These are phyloP conservation scores for Samia ricini DNA, from an alignment of 1,140 invertebrate genomes.

Conservation along the genomic window DNA sequence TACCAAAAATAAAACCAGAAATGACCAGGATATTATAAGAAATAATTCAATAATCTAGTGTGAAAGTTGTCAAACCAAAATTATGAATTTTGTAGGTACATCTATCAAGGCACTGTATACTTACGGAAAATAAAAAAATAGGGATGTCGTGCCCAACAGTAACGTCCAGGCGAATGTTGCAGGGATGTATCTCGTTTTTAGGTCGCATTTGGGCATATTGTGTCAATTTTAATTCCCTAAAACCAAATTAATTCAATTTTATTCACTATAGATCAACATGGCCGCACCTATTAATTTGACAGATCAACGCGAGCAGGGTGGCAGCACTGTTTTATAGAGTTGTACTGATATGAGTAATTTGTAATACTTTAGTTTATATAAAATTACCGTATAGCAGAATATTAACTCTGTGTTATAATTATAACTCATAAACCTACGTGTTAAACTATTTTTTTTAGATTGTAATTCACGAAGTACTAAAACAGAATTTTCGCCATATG, in stretches of 20 bases:
- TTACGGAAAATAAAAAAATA: slow-evolving; percentile 99
- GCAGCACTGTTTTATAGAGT: slow-evolving; percentile 28
- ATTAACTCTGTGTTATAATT: no score
- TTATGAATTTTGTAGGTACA: slow-evolving; percentile 56
- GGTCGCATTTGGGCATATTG: slow-evolving; percentile 95
- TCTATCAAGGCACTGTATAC: slow-evolving; percentile 78
- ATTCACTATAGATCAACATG: slow-evolving; percentile 82
- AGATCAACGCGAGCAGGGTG: slow-evolving; percentile 44
- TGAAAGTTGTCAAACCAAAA: slow-evolving; percentile 74
- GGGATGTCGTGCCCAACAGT: slow-evolving; percentile 91
- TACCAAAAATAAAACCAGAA: not conserved
- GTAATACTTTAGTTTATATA: no score
- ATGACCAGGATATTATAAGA: slow-evolving; percentile 61
- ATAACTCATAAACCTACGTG: no score
- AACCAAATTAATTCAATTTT: slow-evolving; percentile 78
- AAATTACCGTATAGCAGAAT: no score
- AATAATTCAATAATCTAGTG: slow-evolving; percentile 62
- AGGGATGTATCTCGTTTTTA: slow-evolving; percentile 95
- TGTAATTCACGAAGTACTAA: no score
- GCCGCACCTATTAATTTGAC: slow-evolving; percentile 79
- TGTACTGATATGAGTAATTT: not conserved
- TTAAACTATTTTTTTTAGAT: no score
- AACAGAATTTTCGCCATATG: no score
- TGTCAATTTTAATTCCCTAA: slow-evolving; percentile 75
- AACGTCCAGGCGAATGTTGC: slow-evolving; percentile 97